These are phyloP conservation scores for Euplagia quadripunctaria DNA, from an alignment of 2,888 invertebrate genomes.

Conservation along the genomic window DNA sequence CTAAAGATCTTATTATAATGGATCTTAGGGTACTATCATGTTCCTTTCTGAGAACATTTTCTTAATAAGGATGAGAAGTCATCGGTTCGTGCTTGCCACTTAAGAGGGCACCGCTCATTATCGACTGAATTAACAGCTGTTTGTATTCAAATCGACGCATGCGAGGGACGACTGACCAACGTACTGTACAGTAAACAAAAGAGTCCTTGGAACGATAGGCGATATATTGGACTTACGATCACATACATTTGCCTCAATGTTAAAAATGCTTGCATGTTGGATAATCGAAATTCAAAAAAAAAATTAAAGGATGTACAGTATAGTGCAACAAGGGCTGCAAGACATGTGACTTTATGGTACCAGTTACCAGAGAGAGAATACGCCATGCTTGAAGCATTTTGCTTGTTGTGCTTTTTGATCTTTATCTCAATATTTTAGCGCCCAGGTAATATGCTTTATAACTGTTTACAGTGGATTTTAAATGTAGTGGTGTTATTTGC, in stretches of 20 bases:
- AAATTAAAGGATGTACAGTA: not conserved
- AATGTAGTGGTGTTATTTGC: not conserved
- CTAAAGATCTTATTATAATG: not conserved
- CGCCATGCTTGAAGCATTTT: not conserved
- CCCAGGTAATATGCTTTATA: not conserved
- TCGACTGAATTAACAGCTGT: conserved; percentile 59
- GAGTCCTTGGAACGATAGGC: conserved; percentile 52
- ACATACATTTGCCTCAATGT: not conserved
- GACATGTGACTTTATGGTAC: not conserved
- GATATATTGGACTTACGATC: conserved; percentile 3
- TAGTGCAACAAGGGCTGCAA: not conserved
- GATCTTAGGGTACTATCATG: conserved; percentile 1
- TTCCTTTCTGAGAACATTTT: conserved; percentile 54
- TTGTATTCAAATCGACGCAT: conserved; percentile 62
- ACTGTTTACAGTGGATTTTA: not conserved
- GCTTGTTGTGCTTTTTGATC: too few relatives aligned
- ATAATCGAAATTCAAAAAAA: not conserved
- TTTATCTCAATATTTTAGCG: not conserved
- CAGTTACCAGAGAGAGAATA: not conserved
- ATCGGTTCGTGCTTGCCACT: conserved; percentile 51
- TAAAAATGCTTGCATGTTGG: not conserved
- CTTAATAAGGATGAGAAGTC: conserved; percentile 63
- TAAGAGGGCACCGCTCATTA: conserved; percentile 61
- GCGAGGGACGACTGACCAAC: conserved; percentile 56
- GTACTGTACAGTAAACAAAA: conserved; percentile 54